These are phyloP conservation scores for Tinea pellionella DNA, from an alignment of 2,888 invertebrate species.

Conservation along the genomic window DNA sequence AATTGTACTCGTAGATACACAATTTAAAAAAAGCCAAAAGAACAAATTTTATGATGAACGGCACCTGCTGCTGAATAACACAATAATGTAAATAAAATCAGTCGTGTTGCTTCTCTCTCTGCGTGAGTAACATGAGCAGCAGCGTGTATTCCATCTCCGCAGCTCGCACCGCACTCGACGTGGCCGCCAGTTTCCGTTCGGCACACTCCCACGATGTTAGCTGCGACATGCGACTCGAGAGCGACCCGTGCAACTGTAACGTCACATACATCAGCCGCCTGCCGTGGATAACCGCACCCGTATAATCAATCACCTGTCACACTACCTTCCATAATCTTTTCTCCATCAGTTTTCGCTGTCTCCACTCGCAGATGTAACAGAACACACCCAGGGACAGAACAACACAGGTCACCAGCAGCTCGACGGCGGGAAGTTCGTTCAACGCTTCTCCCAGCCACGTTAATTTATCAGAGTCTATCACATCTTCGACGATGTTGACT, in stretches of 20 bases:
- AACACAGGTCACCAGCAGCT: constrained; percentile 33
- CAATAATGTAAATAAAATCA: too few species aligned
- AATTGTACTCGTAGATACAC: too few species aligned
- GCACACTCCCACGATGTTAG: not conserved
- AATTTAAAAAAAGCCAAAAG: too few species aligned
- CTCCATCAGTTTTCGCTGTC: constrained; percentile 51
- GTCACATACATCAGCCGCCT: not conserved
- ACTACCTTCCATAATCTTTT: constrained; percentile 46
- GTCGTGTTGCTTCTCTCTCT: not conserved
- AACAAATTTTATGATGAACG: too few species aligned
- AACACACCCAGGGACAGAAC: constrained; percentile 31
- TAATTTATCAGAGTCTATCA: not conserved
- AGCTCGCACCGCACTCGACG: not conserved
- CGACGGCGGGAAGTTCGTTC: constrained; percentile 20
- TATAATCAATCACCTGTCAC: not conserved
- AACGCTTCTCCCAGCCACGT: not conserved
- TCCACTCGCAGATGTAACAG: constrained; percentile 45
- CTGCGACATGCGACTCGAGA: not conserved
- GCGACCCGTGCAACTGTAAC: not conserved
- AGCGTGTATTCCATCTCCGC: not conserved
- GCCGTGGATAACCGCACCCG: not conserved
- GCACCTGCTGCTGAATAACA: too few species aligned
- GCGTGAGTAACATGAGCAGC: not conserved
- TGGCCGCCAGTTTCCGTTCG: not conserved
- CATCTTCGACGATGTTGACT: constrained; percentile 18